Percentiles rank a stretch among this genome's conserved stretches.
phyloP scores from a whole-genome alignment of 2,888 invertebrate genomes.

The Microchrysa polita region DNA sequence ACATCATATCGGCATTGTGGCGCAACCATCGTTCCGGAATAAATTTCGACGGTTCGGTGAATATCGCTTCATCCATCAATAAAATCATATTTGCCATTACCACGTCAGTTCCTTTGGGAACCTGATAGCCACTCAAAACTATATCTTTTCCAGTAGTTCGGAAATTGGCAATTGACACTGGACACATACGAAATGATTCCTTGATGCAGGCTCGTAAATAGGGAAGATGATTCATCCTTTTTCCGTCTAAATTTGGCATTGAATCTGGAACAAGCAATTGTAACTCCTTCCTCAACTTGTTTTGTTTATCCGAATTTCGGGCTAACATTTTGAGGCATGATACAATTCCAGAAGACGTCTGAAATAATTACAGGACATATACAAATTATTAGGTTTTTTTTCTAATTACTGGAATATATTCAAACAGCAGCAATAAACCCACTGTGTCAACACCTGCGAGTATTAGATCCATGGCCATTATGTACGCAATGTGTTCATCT shows the following conservation, averaged over 20 bases:
- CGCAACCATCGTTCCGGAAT: slow-evolving; percentile 81
- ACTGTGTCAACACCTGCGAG: slow-evolving; percentile 80
- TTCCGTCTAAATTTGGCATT: slow-evolving; percentile 61
- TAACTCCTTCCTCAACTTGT: slow-evolving; percentile 68
- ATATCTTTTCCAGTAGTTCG: slow-evolving; percentile 69
- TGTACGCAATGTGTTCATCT: slow-evolving; percentile 71
- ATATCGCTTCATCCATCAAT: slow-evolving; percentile 70
- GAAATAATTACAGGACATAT: neutral
- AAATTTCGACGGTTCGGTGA: slow-evolving; percentile 70
- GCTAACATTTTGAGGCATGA: slow-evolving; percentile 65
- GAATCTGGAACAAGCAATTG: slow-evolving; percentile 60
- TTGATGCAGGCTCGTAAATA: slow-evolving; percentile 80
- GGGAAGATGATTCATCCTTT: slow-evolving; percentile 66
- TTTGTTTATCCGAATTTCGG: slow-evolving; percentile 69
- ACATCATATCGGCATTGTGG: slow-evolving; percentile 44
- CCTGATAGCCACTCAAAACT: slow-evolving; percentile 71
- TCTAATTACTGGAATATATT: too few species aligned
- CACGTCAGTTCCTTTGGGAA: slow-evolving; percentile 75
- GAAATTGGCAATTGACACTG: slow-evolving; percentile 70
- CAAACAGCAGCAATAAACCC: slow-evolving; percentile 54
- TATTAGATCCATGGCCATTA: slow-evolving; percentile 78
- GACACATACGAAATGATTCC: slow-evolving; percentile 73
- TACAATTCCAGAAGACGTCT: slow-evolving; percentile 58
- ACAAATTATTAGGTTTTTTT: neutral
- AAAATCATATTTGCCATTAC: slow-evolving; percentile 77